Conservation (phyloP, 2,797 vertebrate species). For the Saxicola maurus region DNA sequence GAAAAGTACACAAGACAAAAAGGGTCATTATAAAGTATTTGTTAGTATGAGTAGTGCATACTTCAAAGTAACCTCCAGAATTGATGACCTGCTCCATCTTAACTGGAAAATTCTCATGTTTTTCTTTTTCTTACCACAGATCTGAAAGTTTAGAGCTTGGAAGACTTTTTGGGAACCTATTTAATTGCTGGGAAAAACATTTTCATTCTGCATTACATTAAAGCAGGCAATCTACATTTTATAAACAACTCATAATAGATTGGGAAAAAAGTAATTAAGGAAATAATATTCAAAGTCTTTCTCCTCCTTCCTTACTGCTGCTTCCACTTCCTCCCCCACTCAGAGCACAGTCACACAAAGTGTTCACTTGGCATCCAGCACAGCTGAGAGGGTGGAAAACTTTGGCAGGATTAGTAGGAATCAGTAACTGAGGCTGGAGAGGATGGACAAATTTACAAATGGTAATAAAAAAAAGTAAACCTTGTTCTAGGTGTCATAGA, state of each 20-base stretch:
- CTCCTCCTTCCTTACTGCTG: background rate
- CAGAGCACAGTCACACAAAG: background rate
- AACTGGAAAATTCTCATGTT: background rate
- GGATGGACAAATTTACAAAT: background rate
- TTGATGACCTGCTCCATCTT: background rate
- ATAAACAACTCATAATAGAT: background rate
- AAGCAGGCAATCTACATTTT: background rate
- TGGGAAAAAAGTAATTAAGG: background rate
- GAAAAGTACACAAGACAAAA: background rate
- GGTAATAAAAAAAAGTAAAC: background rate
- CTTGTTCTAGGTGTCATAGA: background rate
- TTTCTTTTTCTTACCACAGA: background rate
- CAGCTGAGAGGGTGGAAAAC: conserved; percentile 21
- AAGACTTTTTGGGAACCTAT: background rate
- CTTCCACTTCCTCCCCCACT: conserved; percentile 11
- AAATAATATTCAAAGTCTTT: background rate
- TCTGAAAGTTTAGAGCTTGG: background rate
- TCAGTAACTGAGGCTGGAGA: background rate
- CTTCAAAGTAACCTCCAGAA: background rate
- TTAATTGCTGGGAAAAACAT: background rate
- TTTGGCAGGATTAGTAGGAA: conserved; percentile 21
- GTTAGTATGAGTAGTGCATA: background rate
- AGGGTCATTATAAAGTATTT: background rate
- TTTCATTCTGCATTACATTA: background rate
- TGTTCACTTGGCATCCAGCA: conserved; percentile 13